Evolutionary conservation across 2,888 invertebrate genomes (phyloP), one percentile per base, ranked within the genome.

Genomic region (Griposia aprilina): DNA sequence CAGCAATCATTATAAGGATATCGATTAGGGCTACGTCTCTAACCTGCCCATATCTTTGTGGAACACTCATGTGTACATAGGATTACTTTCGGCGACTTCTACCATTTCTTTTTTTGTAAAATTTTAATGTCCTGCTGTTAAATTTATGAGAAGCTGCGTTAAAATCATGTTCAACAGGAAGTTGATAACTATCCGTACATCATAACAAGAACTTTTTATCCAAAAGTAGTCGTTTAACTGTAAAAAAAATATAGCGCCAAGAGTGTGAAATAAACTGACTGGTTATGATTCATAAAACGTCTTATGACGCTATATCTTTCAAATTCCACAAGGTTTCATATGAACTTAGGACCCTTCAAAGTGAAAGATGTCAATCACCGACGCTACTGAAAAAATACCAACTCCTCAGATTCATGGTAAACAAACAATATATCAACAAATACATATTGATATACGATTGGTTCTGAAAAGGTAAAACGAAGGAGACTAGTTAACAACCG

Each of bases 1-100:
- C 93, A 95, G 96, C 96, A 96, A 97, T 97, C 97, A 97, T 97
- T 97, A 97, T 96, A 96, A 97, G 96, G 95, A 95, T 97, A 97
- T 97, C 97, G 97, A 97, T 97, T 97, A 97, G 96, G 93, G 92
- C 94, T 94, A 94, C 94, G 95, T 94, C 93, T 95, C 94, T 93
- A 95, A 96, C 96, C 96, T 96, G 96, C 94, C 94, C 95, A 96
- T 96, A 96, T 96, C 96, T 96, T 93, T 93, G 92, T 91, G 93
- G 91, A 94, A 94, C 94, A 95, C 94, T 94, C 93, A 89, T 94
- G 93, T 94, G 93, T 95, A 93, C 93, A 93, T 92, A 95, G 93
- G 93, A 94, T 93, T 93, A 90, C 89, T 88, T 90, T 89, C 88
- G 86, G 83, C 89, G 81, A 90, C 76, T 78, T 76, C 67, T 59